phyloP scores from a whole-genome alignment of 2,797 vertebrate genomes.

The Gobio occitaniae region DNA sequence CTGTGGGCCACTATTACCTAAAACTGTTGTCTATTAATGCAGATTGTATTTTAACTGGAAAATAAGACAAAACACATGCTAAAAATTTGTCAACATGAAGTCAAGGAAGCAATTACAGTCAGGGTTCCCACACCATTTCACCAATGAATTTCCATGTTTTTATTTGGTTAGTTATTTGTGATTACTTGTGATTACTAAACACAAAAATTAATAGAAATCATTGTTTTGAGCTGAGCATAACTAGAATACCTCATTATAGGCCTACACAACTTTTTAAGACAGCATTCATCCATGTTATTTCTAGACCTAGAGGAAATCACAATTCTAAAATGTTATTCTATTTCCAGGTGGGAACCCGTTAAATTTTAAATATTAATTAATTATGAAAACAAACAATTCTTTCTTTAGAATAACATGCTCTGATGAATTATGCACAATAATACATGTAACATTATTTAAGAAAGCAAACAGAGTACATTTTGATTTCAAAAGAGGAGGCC shows the following conservation, averaged over 20 bases:
- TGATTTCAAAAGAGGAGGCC: background rate
- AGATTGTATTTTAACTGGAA: background rate
- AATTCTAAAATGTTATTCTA: background rate
- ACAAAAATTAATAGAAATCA: background rate
- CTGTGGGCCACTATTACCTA: no score
- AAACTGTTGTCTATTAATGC: no score
- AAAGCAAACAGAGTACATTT: background rate
- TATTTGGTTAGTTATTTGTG: background rate
- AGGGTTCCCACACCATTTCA: background rate
- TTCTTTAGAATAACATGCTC: background rate
- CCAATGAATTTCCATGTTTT: background rate
- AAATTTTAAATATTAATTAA: background rate
- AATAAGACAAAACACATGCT: background rate
- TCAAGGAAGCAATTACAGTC: background rate
- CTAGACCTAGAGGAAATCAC: background rate
- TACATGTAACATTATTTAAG: background rate
- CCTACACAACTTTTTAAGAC: background rate
- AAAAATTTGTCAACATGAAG: background rate
- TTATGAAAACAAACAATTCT: background rate
- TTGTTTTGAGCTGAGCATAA: background rate
- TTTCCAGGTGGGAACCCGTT: background rate
- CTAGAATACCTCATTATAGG: background rate
- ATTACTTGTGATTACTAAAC: background rate
- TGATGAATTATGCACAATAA: background rate
- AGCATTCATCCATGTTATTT: no score